Evolutionary conservation across 2,797 vertebrate genomes (phyloP).

Genomic region (Schizopygopsis pylzovi): DNA sequence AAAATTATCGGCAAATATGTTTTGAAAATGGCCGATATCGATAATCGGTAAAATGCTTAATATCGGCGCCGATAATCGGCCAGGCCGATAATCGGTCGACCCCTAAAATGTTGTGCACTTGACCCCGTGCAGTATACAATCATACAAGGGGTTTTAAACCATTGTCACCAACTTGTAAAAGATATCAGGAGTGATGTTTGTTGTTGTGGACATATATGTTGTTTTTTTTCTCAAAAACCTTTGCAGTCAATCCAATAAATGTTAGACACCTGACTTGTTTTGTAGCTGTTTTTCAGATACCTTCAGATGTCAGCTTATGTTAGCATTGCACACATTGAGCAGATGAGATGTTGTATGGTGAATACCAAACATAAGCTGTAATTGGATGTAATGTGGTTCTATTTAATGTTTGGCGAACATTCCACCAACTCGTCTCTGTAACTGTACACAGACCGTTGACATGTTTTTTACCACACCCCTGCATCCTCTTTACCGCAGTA

Average conservation of each 20-base stretch:
- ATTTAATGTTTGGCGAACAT: conserved; percentile 55
- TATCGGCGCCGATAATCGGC: too few relatives aligned
- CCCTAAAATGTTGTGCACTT: background rate
- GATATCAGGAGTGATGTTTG: background rate
- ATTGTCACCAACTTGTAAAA: background rate
- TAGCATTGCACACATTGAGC: conserved; percentile 47
- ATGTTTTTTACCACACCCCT: conserved; percentile 9
- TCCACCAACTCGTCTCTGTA: conserved; percentile 12
- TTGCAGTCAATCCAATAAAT: background rate
- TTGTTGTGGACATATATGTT: background rate
- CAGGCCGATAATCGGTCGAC: too few relatives aligned
- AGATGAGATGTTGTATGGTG: conserved; percentile 54
- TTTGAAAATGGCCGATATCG: too few relatives aligned
- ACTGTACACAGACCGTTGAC: conserved; percentile 15
- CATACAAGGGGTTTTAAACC: background rate
- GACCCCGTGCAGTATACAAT: background rate
- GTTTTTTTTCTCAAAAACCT: background rate
- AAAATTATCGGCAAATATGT: too few relatives aligned
- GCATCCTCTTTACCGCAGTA: conserved; percentile 31
- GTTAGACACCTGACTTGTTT: conserved; percentile 10
- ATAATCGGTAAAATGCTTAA: too few relatives aligned
- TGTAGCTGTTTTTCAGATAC: background rate
- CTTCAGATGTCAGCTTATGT: conserved; percentile 34
- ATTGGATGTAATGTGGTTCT: conserved; percentile 57
- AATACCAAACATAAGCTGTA: conserved; percentile 57